Evolutionary conservation across 1,140 invertebrate species (phyloP), one percentile per base, ranked within the genome.

Genomic region (Drosophila melanogaster): DNA sequence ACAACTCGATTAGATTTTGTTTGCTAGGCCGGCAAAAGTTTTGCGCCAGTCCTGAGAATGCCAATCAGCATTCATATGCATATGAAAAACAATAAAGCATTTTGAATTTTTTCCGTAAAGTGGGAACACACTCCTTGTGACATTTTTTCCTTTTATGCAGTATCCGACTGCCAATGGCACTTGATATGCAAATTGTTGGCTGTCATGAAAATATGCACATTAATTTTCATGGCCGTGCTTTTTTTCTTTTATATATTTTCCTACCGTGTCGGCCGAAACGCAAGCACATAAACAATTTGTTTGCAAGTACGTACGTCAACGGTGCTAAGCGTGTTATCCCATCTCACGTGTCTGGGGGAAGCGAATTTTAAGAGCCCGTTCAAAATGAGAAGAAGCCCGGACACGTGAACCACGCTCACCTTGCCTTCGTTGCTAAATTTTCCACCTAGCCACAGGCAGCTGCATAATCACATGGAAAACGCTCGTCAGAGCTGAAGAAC

Each of bases 131-230:
- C 61, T 47, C 51, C 53, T 55, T 50, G 46, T 41, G 37, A 59
- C 58, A 73, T 65, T 62, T 73, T 77, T 59, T 59, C 37, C 3
- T 14, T 22, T 33, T 40, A 19, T 24, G 22, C 38, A 19, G 12
- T 37, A 30, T 12, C 57, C 37, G 38, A 44, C 54, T 69, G 43
- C 38, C 51, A 12, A 49, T 51, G 64, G 64, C 74, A 75, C 81
- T 86, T 87, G 83, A 86, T 83, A 86, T 86, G 81, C 81, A 86
- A 86, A 86, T 87, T 87, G 70, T 57, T 64, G 58, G 57, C 79
- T 87, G 75, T 87, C 83, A 86, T 81, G 62, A 87, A 87, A 87
- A 86, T 86, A 86, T 86, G 81, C 75, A 87, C 78, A 87, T 87
- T 86, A 79, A 83, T 81, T 83, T 86, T 71, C 74, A 66, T 59